A percentile compares a stretch with the other conserved stretches of the same genome.
Evolutionary conservation across 2,797 vertebrate species (phyloP).

Genomic region (Tadarida brasiliensis): DNA sequence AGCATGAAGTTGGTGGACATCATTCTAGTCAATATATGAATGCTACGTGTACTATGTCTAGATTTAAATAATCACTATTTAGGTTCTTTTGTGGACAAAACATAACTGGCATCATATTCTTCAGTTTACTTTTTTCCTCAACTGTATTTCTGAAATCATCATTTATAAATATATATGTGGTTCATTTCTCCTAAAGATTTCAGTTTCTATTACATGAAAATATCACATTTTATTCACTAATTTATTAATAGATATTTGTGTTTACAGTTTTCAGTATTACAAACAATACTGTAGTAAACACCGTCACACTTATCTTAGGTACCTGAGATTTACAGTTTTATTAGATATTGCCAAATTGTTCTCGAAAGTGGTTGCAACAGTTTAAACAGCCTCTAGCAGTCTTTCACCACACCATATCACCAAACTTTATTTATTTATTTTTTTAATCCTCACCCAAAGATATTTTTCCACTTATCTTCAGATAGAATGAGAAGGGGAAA

Average conservation of each 20-base stretch:
- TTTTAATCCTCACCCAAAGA: too few relatives aligned
- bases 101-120: not conserved
- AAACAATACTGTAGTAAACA: not conserved
- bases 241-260: not conserved
- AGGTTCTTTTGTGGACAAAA: not conserved
- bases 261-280: constrained; percentile 22
- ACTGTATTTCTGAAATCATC: not conserved
- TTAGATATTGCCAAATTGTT: too few relatives aligned
- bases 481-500: too few relatives aligned
- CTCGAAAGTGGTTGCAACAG: too few relatives aligned
- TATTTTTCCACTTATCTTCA: too few relatives aligned
- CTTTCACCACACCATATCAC: not conserved
- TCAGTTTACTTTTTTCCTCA: not conserved
- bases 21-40: not conserved
- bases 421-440: too few relatives aligned
- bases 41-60: not conserved
- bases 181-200: constrained; percentile 36
- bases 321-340: not conserved
- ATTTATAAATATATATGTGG: not conserved
- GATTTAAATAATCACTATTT: not conserved
- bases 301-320: not conserved
- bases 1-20: not conserved
- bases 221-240: not conserved
- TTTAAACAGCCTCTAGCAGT: not conserved
- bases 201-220: constrained; percentile 3